phyloP scores from a whole-genome alignment of 2,888 invertebrate genomes.

The Thalpophila matura region DNA sequence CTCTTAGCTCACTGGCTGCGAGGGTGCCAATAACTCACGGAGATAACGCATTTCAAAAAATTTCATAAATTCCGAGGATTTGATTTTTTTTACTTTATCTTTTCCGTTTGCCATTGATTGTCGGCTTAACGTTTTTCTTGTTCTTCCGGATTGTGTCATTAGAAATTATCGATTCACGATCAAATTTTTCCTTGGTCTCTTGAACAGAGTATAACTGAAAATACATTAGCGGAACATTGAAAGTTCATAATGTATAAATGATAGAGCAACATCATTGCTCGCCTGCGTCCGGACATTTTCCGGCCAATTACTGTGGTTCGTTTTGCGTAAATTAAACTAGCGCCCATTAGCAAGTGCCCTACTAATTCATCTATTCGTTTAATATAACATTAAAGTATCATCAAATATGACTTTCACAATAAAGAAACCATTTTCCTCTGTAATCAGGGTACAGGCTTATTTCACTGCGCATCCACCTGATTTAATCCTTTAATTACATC shows the following conservation, averaged over 20 bases:
- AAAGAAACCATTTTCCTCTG: conserved; percentile 6
- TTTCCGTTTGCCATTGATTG: conserved; percentile 46
- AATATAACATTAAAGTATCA: not conserved
- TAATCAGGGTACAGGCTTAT: conserved; percentile 23
- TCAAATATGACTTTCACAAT: conserved; percentile 7
- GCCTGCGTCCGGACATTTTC: conserved; percentile 20
- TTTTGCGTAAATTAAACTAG: conserved; percentile 18
- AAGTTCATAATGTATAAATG: conserved; percentile 21
- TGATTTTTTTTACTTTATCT: conserved; percentile 43
- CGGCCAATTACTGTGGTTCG: conserved; percentile 14
- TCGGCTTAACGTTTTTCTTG: conserved; percentile 25
- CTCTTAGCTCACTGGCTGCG: conserved; percentile 53
- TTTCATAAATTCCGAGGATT: conserved; percentile 53
- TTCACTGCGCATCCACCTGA: conserved; percentile 37
- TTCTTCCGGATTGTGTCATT: conserved; percentile 30
- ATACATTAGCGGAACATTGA: conserved; percentile 8
- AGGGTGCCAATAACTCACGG: conserved; percentile 60
- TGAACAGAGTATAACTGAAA: conserved; percentile 12
- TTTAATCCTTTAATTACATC: conserved; percentile 43
- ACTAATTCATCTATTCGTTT: conserved; percentile 9
- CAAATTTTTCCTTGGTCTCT: not conserved
- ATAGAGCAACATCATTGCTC: conserved; percentile 5
- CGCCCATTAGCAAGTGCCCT: conserved; percentile 25
- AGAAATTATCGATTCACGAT: conserved; percentile 21
- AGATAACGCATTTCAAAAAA: conserved; percentile 62